Percentiles rank a stretch among this genome's conserved stretches.
These are phyloP conservation scores for Drosophila testacea DNA, from an alignment of 2,888 invertebrate genomes.

Conservation along the genomic window DNA sequence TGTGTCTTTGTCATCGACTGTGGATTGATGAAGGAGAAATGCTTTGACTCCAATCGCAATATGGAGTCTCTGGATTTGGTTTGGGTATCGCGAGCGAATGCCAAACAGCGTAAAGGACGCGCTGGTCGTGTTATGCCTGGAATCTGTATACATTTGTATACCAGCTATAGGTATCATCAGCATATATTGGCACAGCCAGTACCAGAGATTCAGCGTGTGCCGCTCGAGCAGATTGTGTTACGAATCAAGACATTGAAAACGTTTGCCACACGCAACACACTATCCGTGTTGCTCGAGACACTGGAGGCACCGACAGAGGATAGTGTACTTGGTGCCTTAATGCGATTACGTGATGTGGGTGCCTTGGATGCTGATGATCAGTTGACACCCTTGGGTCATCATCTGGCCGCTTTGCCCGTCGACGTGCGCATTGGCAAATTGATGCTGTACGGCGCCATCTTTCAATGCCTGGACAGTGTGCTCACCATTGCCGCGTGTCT, in stretches of 20 bases:
- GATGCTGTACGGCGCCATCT: conserved; percentile 95
- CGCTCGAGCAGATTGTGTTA: conserved; percentile 92
- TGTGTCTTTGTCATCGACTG: conserved; percentile 97
- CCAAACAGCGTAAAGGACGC: conserved; percentile 94
- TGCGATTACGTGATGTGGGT: conserved; percentile 90
- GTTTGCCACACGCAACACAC: conserved; percentile 76
- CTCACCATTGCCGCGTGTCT: conserved; percentile 95
- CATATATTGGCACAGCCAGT: conserved; percentile 91
- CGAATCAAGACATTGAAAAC: conserved; percentile 89
- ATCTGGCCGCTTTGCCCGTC: conserved; percentile 94
- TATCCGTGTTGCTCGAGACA: conserved; percentile 86
- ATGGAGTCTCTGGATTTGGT: conserved; percentile 94
- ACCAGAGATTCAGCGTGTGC: conserved; percentile 95
- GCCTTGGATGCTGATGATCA: conserved; percentile 91
- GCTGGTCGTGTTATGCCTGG: conserved; percentile 97
- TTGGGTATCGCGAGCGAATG: conserved; percentile 96
- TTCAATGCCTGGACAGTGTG: conserved; percentile 95
- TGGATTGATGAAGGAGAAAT: conserved; percentile 96
- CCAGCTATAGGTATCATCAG: conserved; percentile 89
- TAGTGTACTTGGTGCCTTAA: conserved; percentile 89
- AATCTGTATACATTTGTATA: conserved; percentile 93
- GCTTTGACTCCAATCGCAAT: conserved; percentile 89
- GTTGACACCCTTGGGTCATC: conserved; percentile 94
- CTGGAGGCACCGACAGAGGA: conserved; percentile 90
- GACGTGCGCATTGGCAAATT: conserved; percentile 97